Conservation (phyloP, 2,888 invertebrate genomes). For the Danaus chrysippus region DNA sequence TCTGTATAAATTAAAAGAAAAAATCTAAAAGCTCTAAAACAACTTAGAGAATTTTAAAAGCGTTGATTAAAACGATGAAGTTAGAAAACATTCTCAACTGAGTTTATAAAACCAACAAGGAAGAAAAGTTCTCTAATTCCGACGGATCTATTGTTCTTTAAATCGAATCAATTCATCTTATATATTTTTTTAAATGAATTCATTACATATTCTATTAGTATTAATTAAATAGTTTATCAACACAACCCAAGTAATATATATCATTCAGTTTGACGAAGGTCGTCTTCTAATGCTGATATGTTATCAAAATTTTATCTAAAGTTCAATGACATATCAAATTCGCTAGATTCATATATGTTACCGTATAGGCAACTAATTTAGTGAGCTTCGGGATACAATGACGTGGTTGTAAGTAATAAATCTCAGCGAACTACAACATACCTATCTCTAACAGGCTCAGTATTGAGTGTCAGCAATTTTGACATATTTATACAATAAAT, state of each 20-base stretch:
- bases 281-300: too few species aligned
- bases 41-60: slow-evolving; percentile 23
- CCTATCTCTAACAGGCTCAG: not conserved
- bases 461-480: not conserved
- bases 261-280: too few species aligned
- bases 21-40: slow-evolving; percentile 18
- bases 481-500: too few species aligned
- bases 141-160: slow-evolving; percentile 11
- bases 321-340: not conserved
- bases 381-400: not conserved
- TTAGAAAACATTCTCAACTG: slow-evolving; percentile 15
- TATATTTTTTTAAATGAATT: not conserved
- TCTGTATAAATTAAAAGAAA: not conserved
- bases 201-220: not conserved
- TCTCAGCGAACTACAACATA: not conserved
- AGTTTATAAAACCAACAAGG: slow-evolving; percentile 22
- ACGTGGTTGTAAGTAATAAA: not conserved
- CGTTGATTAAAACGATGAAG: slow-evolving; percentile 23
- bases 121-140: slow-evolving; percentile 17
- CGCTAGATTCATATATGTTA: not conserved
- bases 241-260: too few species aligned
- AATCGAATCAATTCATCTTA: not conserved
- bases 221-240: too few species aligned
- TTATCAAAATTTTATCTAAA: not conserved
- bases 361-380: not conserved